Evolutionary conservation across 2,113 vertebrate species (phyloP).

Genomic region (Sardina pilchardus): DNA sequence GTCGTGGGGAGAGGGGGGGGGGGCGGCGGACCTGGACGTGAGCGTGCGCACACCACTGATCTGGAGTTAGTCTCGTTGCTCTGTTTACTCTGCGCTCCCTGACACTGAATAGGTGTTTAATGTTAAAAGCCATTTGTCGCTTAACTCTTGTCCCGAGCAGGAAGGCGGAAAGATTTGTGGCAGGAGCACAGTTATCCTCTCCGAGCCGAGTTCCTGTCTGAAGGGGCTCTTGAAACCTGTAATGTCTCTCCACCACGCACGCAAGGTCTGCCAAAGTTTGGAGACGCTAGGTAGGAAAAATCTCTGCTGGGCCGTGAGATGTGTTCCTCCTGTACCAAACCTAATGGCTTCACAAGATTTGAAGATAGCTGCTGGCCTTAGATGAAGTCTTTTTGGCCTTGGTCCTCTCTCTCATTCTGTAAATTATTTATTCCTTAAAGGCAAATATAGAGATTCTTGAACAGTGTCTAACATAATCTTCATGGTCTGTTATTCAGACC

Average conservation of each 20-base stretch:
- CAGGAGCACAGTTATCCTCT: conserved; percentile 20
- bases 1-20: not conserved
- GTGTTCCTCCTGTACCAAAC: not conserved
- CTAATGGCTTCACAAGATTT: not conserved
- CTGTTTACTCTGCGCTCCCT: conserved; percentile 33
- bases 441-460: not conserved
- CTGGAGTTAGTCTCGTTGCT: conserved; percentile 40
- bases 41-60: not conserved
- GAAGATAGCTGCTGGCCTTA: not conserved
- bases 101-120: conserved; percentile 42
- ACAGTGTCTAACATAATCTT: not conserved
- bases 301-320: not conserved
- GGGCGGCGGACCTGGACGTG: not conserved
- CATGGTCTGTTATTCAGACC: not conserved
- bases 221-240: conserved; percentile 32
- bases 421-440: not conserved
- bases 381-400: not conserved
- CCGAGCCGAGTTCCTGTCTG: conserved; percentile 28
- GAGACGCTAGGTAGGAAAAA: conserved; percentile 3
- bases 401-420: not conserved
- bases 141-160: conserved; percentile 43
- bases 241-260: conserved; percentile 18
- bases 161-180: conserved; percentile 51
- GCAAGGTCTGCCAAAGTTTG: conserved; percentile 31
- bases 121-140: conserved; percentile 43